Conservation (phyloP, 2,888 invertebrate species). For the Xiphydria camelus region DNA sequence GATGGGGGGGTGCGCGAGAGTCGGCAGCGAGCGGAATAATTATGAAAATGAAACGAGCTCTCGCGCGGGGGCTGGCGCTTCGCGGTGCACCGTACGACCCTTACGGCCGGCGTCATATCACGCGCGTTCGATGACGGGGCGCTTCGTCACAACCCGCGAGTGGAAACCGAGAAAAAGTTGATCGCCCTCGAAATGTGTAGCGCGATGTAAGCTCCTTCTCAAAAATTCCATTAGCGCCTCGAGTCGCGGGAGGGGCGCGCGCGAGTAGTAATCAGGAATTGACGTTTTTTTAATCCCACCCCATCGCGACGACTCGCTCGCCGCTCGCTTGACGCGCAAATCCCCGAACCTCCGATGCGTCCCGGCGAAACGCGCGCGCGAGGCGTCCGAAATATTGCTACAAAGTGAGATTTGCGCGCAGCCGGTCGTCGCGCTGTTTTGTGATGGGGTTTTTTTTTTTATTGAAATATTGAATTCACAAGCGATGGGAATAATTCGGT, state of each 20-base stretch:
- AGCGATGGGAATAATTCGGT: no score
- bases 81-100: no score
- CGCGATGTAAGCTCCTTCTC: slow-evolving; percentile 49
- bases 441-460: slow-evolving; percentile 10
- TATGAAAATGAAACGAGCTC: no score
- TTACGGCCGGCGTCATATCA: no score
- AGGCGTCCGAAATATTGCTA: slow-evolving; percentile 10
- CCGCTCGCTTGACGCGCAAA: slow-evolving; percentile 29
- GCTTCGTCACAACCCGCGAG: no score
- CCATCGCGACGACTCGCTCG: background rate
- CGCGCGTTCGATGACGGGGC: no score
- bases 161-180: no score
- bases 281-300: slow-evolving; percentile 42
- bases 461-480: no score
- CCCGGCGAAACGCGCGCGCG: slow-evolving; percentile 6
- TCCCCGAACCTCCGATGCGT: slow-evolving; percentile 28
- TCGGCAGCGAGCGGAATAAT: no score
- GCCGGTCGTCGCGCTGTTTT: background rate
- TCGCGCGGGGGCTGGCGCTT: no score
- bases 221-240: slow-evolving; percentile 55
- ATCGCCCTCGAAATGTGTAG: no score
- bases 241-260: slow-evolving; percentile 11
- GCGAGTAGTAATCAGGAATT: slow-evolving; percentile 47
- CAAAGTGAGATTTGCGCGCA: slow-evolving; percentile 36
- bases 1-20: no score